Conservation (phyloP, 2,888 invertebrate genomes). For the Ichneumoninae sp. region DNA sequence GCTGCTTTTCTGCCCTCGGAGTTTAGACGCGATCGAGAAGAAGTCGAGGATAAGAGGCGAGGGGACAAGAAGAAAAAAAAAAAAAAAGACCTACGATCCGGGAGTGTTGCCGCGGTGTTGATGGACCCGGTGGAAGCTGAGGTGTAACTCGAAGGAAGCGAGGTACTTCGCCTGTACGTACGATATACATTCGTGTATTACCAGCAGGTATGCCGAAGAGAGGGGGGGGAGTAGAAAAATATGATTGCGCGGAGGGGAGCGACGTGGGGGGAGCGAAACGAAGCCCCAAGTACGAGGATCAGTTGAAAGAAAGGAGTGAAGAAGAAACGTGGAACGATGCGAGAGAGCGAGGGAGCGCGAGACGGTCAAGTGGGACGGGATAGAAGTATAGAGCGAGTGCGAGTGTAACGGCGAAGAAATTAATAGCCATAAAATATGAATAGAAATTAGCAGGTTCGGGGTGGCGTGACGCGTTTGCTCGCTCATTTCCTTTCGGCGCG, state of each 20-base stretch:
- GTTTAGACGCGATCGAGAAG: conserved; percentile 62
- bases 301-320: conserved; percentile 58
- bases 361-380: conserved; percentile 47
- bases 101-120: conserved; percentile 54
- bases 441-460: conserved; percentile 85
- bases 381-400: conserved; percentile 67
- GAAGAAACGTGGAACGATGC: conserved; percentile 38
- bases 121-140: conserved; percentile 50
- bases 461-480: conserved; percentile 85
- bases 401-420: conserved; percentile 84
- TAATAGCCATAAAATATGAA: conserved; percentile 85
- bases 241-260: conserved; percentile 47
- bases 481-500: conserved; percentile 85
- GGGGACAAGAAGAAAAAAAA: conserved; percentile 12
- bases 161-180: not conserved
- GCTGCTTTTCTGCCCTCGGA: not conserved
- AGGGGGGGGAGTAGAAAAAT: conserved; percentile 44
- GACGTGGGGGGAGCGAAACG: conserved; percentile 32
- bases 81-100: conserved; percentile 43
- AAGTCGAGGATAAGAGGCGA: conserved; percentile 46
- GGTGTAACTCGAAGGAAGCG: conserved; percentile 49
- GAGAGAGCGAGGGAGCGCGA: conserved; percentile 44
- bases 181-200: conserved; percentile 21
- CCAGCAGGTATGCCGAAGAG: conserved; percentile 17
- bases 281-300: conserved; percentile 35